Evolutionary conservation across 2,113 vertebrate species (phyloP).

Genomic region (Scopus umbretta): DNA sequence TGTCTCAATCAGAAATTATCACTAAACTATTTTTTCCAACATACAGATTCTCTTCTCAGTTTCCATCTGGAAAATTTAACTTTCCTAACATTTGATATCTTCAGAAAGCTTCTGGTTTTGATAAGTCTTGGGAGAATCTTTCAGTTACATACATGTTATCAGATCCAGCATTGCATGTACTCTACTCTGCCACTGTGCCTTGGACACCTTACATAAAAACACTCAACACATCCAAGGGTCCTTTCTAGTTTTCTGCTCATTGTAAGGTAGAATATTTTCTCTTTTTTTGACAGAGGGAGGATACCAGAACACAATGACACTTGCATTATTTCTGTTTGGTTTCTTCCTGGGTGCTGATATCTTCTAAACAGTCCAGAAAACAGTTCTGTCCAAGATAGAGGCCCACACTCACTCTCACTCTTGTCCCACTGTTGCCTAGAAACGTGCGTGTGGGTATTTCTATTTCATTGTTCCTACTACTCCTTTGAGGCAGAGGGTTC

Average conservation of each 20-base stretch:
- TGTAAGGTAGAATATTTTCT: neutral
- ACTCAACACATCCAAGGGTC: no score
- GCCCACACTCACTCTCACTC: neutral
- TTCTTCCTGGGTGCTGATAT: neutral
- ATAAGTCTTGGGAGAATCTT: neutral
- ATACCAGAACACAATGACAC: neutral
- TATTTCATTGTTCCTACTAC: neutral
- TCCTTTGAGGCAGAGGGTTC: neutral
- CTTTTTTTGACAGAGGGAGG: neutral
- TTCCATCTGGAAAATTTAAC: neutral
- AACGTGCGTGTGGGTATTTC: neutral
- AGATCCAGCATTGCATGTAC: accelerated
- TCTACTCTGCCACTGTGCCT: neutral
- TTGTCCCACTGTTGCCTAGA: neutral
- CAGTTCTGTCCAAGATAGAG: neutral
- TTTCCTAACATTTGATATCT: neutral
- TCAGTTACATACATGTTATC: neutral
- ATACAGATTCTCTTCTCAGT: neutral
- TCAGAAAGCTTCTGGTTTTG: neutral
- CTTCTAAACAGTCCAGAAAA: neutral
- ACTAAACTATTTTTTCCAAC: neutral
- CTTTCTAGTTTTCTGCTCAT: neutral
- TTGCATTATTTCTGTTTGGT: neutral
- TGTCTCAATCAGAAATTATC: neutral
- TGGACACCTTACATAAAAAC: neutral